Evolutionary conservation across 92 coral and sea anemone genomes (phyloP), one percentile per base, ranked within the genome.

Genomic region (Bergia sp.): DNA sequence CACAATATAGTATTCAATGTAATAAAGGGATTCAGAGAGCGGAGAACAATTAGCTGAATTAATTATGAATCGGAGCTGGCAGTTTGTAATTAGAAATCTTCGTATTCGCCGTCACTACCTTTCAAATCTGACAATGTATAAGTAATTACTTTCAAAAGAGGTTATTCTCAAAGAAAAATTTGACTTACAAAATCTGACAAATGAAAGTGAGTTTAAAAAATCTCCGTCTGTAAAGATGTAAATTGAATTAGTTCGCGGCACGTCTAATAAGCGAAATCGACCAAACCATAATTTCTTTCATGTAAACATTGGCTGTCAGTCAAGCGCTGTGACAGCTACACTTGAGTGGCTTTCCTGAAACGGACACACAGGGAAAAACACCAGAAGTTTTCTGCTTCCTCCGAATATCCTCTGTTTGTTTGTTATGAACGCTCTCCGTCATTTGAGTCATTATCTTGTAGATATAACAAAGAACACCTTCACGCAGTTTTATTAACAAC

Each of bases 321-420:
- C 75, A 84, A 69, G 77, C 77, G 67, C n/a, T 69, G 78, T 84
- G 87, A 71, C 87, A 84, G 87, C 87, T 15, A 69, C 87, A 84
- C 87, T 72, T 37, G 87, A 84, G 78, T 71, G 79, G 87, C 79
- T 84, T 84, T 84, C 87, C 87, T 84, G 87, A 82, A 66, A 66
- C 77, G 58, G 50, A 66, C 13, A 7, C 74, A 37, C 47, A 84
- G 44, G 77, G 87, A 73, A 84, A 45, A 84, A 73, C 77, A 21
- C 37, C 64, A 84, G 23, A 20, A 73, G 21, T 12, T 37, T 3
- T 43, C 8, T 4, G 65, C 66, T 43, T 82, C 76, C 86, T 79
- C 11, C 38, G 77, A 82, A 44, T 16, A 38, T 18, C 79, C 42
- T 47, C 2, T 37, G 79, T 84, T 67, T 67, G 73, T 29, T 21